Percentiles rank a stretch among this genome's conserved stretches.
These are phyloP conservation scores for Drosophila lacteicornis DNA, from an alignment of 1,140 invertebrate species.

Conservation along the genomic window DNA sequence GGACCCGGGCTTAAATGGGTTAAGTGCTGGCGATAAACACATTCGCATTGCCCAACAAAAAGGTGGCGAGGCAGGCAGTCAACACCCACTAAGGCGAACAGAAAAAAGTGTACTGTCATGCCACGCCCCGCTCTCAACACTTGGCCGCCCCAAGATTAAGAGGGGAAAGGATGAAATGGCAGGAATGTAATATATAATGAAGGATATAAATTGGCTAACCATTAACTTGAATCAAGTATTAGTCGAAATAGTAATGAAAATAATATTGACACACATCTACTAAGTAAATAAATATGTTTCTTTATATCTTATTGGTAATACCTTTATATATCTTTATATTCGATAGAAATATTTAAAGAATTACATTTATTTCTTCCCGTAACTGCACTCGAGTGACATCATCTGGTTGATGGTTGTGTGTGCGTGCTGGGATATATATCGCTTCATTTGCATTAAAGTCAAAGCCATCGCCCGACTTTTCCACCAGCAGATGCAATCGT, in stretches of 20 bases:
- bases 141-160: not conserved
- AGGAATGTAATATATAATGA: not conserved
- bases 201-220: conserved; percentile 1
- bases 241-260: not conserved
- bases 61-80: conserved; percentile 13
- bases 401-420: not conserved
- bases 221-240: not conserved
- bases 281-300: not conserved
- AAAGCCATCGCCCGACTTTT: conserved; percentile 1
- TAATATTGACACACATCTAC: not conserved
- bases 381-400: conserved; percentile 17
- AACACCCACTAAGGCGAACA: conserved; percentile 33
- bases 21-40: conserved; percentile 52
- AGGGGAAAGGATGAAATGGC: not conserved
- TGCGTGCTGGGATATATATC: conserved; percentile 15
- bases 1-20: conserved; percentile 39
- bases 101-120: conserved; percentile 26
- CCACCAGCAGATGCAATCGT: conserved; percentile 34
- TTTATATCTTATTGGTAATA: too few species aligned
- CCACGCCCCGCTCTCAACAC: conserved; percentile 7
- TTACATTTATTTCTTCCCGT: conserved; percentile 1
- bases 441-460: conserved; percentile 40
- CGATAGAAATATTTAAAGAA: not conserved
- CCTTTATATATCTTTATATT: too few species aligned
- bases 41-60: conserved; percentile 21